Conservation (phyloP, 2,888 invertebrate species). For the Drosophila limbata region DNA sequence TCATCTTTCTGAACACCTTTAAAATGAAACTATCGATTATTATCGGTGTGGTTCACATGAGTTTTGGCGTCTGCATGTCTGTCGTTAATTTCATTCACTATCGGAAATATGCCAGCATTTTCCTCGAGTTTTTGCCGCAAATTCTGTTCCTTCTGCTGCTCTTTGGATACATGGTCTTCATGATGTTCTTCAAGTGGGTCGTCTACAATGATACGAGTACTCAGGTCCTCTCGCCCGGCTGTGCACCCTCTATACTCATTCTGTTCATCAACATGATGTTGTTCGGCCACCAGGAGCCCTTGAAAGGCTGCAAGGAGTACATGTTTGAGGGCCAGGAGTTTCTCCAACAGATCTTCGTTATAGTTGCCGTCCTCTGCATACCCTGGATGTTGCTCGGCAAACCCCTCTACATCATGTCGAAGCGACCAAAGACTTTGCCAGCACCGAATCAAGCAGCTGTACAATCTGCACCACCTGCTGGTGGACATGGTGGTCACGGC, state of each 20-base stretch:
- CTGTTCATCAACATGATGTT: conserved; percentile 93
- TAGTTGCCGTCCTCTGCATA: conserved; percentile 92
- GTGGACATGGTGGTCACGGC: conserved; percentile 67
- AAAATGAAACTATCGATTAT: conserved; percentile 99
- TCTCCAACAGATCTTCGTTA: conserved; percentile 91
- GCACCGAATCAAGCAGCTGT: conserved; percentile 3
- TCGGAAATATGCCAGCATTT: conserved; percentile 88
- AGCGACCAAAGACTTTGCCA: conserved; percentile 51
- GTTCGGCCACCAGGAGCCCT: conserved; percentile 86
- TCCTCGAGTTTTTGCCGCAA: conserved; percentile 96
- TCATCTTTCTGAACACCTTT: conserved; percentile 96
- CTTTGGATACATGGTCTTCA: conserved; percentile 95
- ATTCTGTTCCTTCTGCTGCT: conserved; percentile 93
- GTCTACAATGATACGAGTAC: conserved; percentile 87
- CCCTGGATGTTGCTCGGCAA: conserved; percentile 98
- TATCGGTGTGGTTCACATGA: conserved; percentile 97
- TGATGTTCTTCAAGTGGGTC: conserved; percentile 97
- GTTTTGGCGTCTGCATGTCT: conserved; percentile 95
- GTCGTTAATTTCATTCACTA: conserved; percentile 91
- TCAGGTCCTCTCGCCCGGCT: conserved; percentile 85
- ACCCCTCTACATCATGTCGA: conserved; percentile 90
- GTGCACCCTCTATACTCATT: conserved; percentile 91
- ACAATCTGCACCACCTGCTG: conserved; percentile 18
- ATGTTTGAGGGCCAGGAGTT: conserved; percentile 90
- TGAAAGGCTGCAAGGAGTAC: conserved; percentile 87